Base-by-base conservation (phyloP, 2,888 invertebrate species). In the Ophioninae sp. region DNA sequence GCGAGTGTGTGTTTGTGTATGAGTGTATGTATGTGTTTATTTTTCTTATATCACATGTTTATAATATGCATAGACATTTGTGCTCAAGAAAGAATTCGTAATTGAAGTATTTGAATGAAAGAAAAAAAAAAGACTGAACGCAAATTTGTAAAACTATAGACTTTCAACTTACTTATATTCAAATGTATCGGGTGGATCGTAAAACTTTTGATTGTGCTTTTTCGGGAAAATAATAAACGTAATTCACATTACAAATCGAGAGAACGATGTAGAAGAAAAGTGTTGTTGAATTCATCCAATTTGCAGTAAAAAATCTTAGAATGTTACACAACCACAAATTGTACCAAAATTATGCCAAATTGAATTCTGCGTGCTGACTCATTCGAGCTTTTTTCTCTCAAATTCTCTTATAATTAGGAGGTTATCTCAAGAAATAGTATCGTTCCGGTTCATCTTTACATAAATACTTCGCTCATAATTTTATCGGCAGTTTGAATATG, bases 31-130 rank as follows among this genome's bases (percentile, higher is more conserved):
- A 21, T 50, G 7, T 64, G 64, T 77, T 69, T 70, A 75, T 70
- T 65, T 70, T 65, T 50, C 30, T 72, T 41, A 62, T 84, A 85
- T 86, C 82, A 86, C 86, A 86, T 80, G 72, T 72, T 79, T 65
- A 64, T 73, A 83, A 70, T 72, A 84, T 75, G 79, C 84, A 73
- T 81, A 79, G 56, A 84, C 30, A 75, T 74, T 84, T 84, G 84
- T 84, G 84, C 84, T 84, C 70, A 64, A 84, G 75, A 69, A 75
- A 81, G 79, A 74, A 79, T 69, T 78, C 74, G 44, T 73, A 70
- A 21, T 75, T 59, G 50, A 73, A 74, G 57, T 69, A 74, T 50
- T 30, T 30, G 7, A 61, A 13, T 57, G 6, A 62, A 37, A 61
- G 68, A 59, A 79, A 62, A 73, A 62, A 68, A 59, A 30, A 6